Conservation (phyloP, 2,888 invertebrate genomes). For the Nebria salina region DNA sequence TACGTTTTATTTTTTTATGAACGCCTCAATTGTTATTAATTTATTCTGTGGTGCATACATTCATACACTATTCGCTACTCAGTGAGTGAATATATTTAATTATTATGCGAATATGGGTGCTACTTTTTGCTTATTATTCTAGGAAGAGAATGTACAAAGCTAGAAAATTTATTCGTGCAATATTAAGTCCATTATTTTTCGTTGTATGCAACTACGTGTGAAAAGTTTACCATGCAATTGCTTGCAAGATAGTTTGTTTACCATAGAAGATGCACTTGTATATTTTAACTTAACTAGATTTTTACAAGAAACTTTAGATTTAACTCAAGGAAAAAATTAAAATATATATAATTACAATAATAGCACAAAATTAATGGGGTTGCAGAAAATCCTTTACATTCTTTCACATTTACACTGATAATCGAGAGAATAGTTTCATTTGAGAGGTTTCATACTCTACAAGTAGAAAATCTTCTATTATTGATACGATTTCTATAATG, state of each 20-base stretch:
- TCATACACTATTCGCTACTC: neutral
- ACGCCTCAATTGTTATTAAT: constrained; percentile 20
- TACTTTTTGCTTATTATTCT: neutral
- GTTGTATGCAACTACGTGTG: neutral
- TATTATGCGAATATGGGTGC: constrained; percentile 24
- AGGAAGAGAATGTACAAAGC: constrained; percentile 12
- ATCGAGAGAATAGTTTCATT: neutral
- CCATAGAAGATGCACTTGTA: no score
- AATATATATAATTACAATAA: no score
- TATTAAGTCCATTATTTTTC: constrained; percentile 5
- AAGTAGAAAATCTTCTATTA: neutral
- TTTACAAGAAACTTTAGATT: no score
- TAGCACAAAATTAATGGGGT: no score
- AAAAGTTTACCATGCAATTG: neutral
- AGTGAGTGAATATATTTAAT: constrained; percentile 27
- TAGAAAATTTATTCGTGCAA: constrained; percentile 30
- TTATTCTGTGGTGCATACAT: constrained; percentile 14
- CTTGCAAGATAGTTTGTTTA: neutral
- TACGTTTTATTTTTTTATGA: constrained; percentile 12
- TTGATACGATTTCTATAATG: neutral
- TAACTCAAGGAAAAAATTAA: no score
- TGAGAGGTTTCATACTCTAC: neutral
- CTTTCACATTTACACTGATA: neutral
- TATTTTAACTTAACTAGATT: no score
- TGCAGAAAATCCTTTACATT: neutral